A percentile compares a stretch with the other conserved stretches of the same genome.
Conservation (phyloP, 1,140 invertebrate species). For the Drosophila prosaltans region DNA sequence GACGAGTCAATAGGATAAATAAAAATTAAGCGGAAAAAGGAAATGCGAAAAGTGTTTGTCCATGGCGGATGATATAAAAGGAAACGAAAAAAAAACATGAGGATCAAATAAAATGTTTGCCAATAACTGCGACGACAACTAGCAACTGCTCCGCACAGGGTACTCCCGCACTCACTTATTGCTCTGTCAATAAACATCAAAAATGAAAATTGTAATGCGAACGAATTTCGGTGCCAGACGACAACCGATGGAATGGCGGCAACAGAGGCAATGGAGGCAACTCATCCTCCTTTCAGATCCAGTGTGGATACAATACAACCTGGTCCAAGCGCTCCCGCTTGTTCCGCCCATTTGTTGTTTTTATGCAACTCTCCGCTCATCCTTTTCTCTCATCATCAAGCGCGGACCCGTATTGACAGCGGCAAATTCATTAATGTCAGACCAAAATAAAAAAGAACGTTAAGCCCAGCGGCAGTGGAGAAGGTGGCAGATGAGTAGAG, state of each 20-base stretch:
- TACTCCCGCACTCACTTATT: conserved; percentile 18
- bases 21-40: conserved; percentile 67
- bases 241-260: conserved; percentile 34
- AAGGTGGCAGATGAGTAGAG: background rate
- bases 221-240: conserved; percentile 53
- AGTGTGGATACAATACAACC: conserved; percentile 55
- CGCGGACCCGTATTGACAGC: conserved; percentile 75
- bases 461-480: conserved; percentile 25
- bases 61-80: conserved; percentile 8
- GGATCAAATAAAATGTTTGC: conserved; percentile 40
- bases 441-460: conserved; percentile 1
- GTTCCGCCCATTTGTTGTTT: conserved; percentile 71
- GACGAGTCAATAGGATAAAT: conserved; percentile 42
- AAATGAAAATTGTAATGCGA: conserved; percentile 81
- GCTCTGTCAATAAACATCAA: conserved; percentile 78
- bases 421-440: conserved; percentile 80
- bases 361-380: conserved; percentile 35
- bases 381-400: conserved; percentile 13
- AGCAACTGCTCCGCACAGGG: conserved; percentile 27
- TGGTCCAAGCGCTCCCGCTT: background rate
- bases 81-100: conserved; percentile 7
- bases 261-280: conserved; percentile 37
- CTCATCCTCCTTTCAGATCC: conserved; percentile 15
- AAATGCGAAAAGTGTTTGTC: conserved; percentile 58
- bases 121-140: conserved; percentile 57